phyloP scores from a whole-genome alignment of 2,888 invertebrate species.

The Scaptomyza reducta region DNA sequence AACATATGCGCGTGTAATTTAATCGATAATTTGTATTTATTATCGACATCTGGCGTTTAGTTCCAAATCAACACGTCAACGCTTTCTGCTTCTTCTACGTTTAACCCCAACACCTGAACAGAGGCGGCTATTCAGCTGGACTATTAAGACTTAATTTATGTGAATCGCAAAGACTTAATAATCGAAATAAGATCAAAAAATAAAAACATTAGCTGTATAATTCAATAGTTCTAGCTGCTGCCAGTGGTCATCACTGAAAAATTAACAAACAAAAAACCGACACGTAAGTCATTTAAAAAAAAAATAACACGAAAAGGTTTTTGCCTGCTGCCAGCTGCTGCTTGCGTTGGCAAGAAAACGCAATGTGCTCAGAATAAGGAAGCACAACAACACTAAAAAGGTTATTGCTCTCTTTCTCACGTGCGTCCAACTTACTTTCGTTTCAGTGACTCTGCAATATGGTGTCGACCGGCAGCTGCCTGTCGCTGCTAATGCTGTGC shows the following conservation, averaged over 20 bases:
- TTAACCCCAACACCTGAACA: constrained; percentile 48
- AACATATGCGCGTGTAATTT: constrained; percentile 15
- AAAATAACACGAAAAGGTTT: neutral
- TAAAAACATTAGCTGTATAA: constrained; percentile 32
- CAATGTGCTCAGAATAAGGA: constrained; percentile 24
- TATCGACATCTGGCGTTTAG: constrained; percentile 47
- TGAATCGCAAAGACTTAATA: constrained; percentile 26
- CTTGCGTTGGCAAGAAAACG: constrained; percentile 69
- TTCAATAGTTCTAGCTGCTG: constrained; percentile 2
- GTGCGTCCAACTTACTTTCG: constrained; percentile 1
- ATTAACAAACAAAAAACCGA: constrained; percentile 17
- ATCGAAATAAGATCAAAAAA: constrained; percentile 11
- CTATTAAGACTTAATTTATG: constrained; percentile 24
- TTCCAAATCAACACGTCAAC: constrained; percentile 65
- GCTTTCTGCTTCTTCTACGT: constrained; percentile 61
- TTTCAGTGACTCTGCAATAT: constrained; percentile 29
- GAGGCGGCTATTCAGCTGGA: constrained; percentile 40
- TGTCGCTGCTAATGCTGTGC: constrained; percentile 16
- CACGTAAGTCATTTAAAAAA: constrained; percentile 48
- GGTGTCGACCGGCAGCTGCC: constrained; percentile 16
- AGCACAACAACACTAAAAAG: constrained; percentile 12
- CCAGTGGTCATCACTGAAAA: constrained; percentile 14
- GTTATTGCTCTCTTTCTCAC: constrained; percentile 37
- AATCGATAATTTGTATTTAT: constrained; percentile 28
- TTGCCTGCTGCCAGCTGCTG: constrained; percentile 63